Conservation (phyloP, 2,888 invertebrate genomes). For the Teleogryllus oceanicus region DNA sequence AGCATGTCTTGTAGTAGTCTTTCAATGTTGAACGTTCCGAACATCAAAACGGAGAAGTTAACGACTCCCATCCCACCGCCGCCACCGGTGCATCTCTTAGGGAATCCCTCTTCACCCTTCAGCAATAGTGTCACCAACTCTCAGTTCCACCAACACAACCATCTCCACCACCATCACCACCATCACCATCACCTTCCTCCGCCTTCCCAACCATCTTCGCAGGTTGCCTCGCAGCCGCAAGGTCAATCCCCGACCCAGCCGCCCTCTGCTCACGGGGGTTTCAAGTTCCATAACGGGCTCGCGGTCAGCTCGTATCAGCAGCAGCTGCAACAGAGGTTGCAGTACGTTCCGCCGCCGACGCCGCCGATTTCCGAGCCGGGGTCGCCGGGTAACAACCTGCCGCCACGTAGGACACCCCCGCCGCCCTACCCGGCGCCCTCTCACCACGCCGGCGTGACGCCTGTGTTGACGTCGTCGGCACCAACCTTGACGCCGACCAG, state of each 20-base stretch:
- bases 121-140: constrained; percentile 44
- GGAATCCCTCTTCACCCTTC: constrained; percentile 54
- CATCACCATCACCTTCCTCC: constrained; percentile 41
- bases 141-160: constrained; percentile 40
- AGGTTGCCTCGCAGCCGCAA: background rate
- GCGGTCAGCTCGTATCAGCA: constrained; percentile 23
- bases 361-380: constrained; percentile 87
- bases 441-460: constrained; percentile 38
- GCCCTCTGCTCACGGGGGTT: background rate
- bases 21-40: constrained; percentile 30
- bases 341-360: constrained; percentile 81
- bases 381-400: constrained; percentile 64
- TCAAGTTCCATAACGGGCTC: constrained; percentile 35
- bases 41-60: constrained; percentile 39
- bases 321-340: constrained; percentile 49
- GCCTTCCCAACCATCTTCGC: background rate
- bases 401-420: constrained; percentile 63
- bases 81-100: constrained; percentile 54
- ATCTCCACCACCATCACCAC: constrained; percentile 43
- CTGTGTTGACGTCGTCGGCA: constrained; percentile 36
- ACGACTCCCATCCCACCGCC: constrained; percentile 51
- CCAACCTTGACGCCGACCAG: constrained; percentile 44
- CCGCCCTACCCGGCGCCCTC: constrained; percentile 69
- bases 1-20: constrained; percentile 25
- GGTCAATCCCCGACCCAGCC: background rate